Base-by-base conservation (phyloP, 2,888 invertebrate species). In the Neuroscelio doddi region DNA sequence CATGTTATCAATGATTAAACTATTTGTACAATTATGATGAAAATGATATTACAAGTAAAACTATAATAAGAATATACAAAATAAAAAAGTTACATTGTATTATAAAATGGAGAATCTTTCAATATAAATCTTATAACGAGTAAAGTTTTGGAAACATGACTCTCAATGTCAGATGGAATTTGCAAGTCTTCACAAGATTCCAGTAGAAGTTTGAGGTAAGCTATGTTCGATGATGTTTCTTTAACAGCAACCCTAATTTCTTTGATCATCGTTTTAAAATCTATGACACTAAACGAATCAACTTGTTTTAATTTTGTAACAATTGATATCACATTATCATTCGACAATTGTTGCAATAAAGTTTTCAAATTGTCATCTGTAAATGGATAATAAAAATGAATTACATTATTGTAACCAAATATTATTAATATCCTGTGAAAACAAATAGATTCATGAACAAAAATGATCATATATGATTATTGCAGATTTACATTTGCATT, bases 41-140 rank as follows among this genome's bases (percentile, higher is more conserved):
- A n/a, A n/a, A n/a, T n/a, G n/a, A n/a, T n/a, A n/a, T n/a, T n/a
- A n/a, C n/a, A n/a, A n/a, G n/a, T n/a, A n/a, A n/a, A n/a, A n/a
- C n/a, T n/a, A n/a, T n/a, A n/a, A n/a, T n/a, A n/a, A n/a, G n/a
- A n/a, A n/a, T n/a, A n/a, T n/a, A n/a, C n/a, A n/a, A n/a, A n/a
- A n/a, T n/a, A n/a, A n/a, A n/a, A n/a, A n/a, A n/a, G n/a, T n/a
- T 66, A 78, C 78, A 81, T 73, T 1, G 85, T 82, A 52, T 85
- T 86, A 74, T 88, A 90, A 78, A 86, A 87, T 27, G 87, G 84
- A 0, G 89, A 88, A 74, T 87, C 86, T 15, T 81, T 80, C 86
- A 88, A 88, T 63, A 89, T 87, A 65, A 87, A 86, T 59, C 87
- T 77, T 38, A 88, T 84, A 3, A 86, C 71, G 67, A 86, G 85